Evolutionary conservation across 2,113 vertebrate species (phyloP), one percentile per base, ranked within the genome.

Genomic region (Corapipo altera): DNA sequence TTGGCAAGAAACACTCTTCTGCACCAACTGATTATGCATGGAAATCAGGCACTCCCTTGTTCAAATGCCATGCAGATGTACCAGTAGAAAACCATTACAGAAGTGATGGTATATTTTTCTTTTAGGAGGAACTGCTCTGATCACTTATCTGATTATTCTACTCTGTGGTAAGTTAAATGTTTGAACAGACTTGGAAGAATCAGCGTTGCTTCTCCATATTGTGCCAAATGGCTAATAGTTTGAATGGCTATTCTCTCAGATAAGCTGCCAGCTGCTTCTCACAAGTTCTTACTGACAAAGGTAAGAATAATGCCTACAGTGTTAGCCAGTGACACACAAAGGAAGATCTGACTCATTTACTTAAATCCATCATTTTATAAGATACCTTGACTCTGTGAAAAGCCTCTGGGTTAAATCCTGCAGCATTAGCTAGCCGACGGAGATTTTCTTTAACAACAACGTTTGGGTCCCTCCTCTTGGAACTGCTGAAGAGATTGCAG

Each of bases 401-500:
- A 17, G 97, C 95, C 39, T 95, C 93, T 20, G 96, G 98, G 79
- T 98, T 96, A 97, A 99, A 99, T 35, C 99, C 99, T 32, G 98
- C 98, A 78, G 96, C 95, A 0, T 94, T 89, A 7, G 98, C 98
- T 81, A 99, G 97, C 3, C 99, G 97, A 6, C 98, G 98, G 6
- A 98, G 95, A 96, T 99, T 99, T 96, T 99, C 99, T 73, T 88
- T 96, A 82, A 99, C 98, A 48, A 99, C 97, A 2, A 86, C 92
- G 35, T 88, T 96, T 11, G 99, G 98, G 97, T 99, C 99, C 87
- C 98, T 98, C 51, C 99, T 85, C 82, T 97, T 98, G 43, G 97
- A 97, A 95, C 98, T 99, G 97, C 98, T 98, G 98, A 99, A 99
- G 95, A 99, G 98, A 85, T 99, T 99, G 67, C 99, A 95, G 30